Evolutionary conservation across 37 sponge, comb jelly and placozoan genomes (phyloP).

Genomic region (Aphrocallistes beatrix): DNA sequence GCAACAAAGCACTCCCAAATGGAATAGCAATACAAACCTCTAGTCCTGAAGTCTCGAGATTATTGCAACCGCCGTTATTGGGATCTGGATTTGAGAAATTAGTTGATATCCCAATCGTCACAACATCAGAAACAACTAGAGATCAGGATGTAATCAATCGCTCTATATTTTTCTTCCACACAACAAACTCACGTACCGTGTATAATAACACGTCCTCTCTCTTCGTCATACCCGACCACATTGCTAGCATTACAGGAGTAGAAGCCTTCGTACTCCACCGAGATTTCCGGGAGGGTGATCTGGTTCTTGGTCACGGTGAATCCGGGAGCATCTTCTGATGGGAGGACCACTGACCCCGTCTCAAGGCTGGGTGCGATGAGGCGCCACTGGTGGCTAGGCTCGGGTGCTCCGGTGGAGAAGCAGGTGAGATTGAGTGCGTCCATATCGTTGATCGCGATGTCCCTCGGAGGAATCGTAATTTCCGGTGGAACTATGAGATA

Average conservation of each 20-base stretch:
- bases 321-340: background rate
- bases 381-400: background rate
- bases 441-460: background rate
- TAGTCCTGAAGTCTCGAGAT: background rate
- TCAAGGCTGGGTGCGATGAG: background rate
- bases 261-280: background rate
- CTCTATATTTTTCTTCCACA: background rate
- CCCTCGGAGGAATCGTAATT: slow-evolving; percentile 16
- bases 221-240: background rate
- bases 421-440: background rate
- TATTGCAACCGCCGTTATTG: background rate
- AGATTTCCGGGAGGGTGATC: background rate
- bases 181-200: background rate
- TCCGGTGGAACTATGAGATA: background rate
- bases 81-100: slow-evolving; percentile 10
- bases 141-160: background rate
- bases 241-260: slow-evolving; percentile 16
- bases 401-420: background rate
- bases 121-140: background rate
- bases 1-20: too few relatives aligned
- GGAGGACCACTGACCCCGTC: background rate
- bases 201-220: background rate
- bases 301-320: background rate
- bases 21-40: background rate
- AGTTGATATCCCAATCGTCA: background rate